These are phyloP conservation scores for Drosophila equinoxialis DNA, from an alignment of 1,140 invertebrate species.

Conservation along the genomic window DNA sequence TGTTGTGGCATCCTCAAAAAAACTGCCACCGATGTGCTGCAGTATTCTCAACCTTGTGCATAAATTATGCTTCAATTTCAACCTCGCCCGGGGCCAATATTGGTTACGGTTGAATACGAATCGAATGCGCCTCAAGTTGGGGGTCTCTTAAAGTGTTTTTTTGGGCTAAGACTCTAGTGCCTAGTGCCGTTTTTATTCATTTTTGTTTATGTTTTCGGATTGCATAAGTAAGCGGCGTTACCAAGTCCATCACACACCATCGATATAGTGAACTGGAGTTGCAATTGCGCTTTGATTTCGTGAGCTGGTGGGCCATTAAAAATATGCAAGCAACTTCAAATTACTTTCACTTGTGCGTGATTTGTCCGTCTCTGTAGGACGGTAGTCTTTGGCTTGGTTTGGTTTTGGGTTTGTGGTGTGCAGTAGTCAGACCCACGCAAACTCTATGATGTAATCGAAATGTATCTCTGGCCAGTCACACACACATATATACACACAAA, in stretches of 20 bases:
- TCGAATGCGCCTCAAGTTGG: neutral
- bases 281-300: constrained; percentile 48
- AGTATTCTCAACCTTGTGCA: constrained; percentile 49
- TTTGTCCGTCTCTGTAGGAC: constrained; percentile 20
- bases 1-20: constrained; percentile 37
- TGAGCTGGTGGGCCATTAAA: constrained; percentile 51
- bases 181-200: no score
- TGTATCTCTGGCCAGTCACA: no score
- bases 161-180: neutral
- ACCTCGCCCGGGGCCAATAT: constrained; percentile 9
- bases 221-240: constrained; percentile 52
- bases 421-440: constrained; percentile 19
- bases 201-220: neutral
- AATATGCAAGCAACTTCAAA: constrained; percentile 63
- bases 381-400: no score
- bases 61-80: constrained; percentile 45
- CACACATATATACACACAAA: neutral
- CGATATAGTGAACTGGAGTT: constrained; percentile 43
- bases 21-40: constrained; percentile 20
- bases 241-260: constrained; percentile 41
- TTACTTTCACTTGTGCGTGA: constrained; percentile 77
- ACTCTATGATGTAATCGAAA: no score
- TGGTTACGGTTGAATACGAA: constrained; percentile 11
- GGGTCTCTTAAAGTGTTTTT: neutral
- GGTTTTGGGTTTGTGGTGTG: constrained; percentile 10